These are phyloP conservation scores for Hypotaenidia philippensis DNA, from an alignment of 2,797 vertebrate genomes.

Conservation along the genomic window DNA sequence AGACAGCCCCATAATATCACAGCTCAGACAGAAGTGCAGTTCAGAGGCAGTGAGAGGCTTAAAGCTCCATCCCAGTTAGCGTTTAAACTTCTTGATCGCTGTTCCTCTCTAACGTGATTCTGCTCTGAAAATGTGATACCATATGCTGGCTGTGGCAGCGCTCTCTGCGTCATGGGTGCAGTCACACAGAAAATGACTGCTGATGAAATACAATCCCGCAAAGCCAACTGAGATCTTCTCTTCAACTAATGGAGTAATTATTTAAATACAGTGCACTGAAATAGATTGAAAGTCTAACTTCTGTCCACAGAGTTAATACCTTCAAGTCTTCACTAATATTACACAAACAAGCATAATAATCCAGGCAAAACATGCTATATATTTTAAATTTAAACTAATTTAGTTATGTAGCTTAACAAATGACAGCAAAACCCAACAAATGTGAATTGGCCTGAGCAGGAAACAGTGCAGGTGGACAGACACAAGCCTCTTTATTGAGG, in stretches of 20 bases:
- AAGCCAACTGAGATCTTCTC: not conserved
- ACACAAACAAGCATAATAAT: not conserved
- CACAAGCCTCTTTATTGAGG: not conserved
- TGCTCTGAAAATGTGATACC: not conserved
- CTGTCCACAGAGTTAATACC: not conserved
- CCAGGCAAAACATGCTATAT: not conserved
- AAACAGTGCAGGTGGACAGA: not conserved
- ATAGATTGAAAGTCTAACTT: not conserved
- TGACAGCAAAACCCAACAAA: not conserved
- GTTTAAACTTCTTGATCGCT: not conserved
- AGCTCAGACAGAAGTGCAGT: slow-evolving; percentile 43
- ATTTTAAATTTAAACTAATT: not conserved
- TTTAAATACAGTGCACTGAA: not conserved
- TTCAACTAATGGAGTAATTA: not conserved
- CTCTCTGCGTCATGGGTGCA: not conserved
- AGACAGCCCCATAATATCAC: slow-evolving; percentile 63
- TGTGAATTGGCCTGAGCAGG: not conserved
- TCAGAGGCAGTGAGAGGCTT: slow-evolving; percentile 59
- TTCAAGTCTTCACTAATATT: not conserved
- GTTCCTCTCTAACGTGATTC: not conserved
- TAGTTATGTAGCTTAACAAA: not conserved
- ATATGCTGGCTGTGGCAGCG: not conserved
- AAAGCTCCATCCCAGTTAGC: slow-evolving; percentile 44
- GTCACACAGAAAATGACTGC: not conserved
- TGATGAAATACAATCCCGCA: not conserved